Conservation (phyloP, 2,113 vertebrate species). For the Mustela lutreola region DNA sequence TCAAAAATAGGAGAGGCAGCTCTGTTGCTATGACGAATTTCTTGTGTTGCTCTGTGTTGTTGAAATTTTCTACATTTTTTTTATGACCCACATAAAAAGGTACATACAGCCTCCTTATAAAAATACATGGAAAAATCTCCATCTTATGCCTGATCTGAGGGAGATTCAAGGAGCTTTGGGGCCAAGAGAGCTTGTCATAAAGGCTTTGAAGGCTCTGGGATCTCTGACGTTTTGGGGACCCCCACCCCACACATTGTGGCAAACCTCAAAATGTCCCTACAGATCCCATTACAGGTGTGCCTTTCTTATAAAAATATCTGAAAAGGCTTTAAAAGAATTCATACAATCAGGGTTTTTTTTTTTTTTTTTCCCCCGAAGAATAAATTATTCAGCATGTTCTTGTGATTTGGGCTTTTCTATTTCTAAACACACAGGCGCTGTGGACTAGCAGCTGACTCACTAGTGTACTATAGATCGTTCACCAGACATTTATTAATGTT, state of each 20-base stretch:
- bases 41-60: slow-evolving; percentile 70
- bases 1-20: slow-evolving; percentile 70
- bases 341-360: not conserved
- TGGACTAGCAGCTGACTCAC: not conserved
- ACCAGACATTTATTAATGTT: not conserved
- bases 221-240: not conserved
- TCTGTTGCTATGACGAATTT: slow-evolving; percentile 72
- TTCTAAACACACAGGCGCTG: not conserved
- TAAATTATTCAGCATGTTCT: not conserved
- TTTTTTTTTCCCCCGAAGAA: not conserved
- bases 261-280: not conserved
- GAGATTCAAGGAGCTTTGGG: not conserved
- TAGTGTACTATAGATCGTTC: rapidly evolving
- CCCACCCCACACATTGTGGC: too few relatives aligned
- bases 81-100: slow-evolving; percentile 74
- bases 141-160: not conserved
- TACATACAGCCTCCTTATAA: slow-evolving; percentile 53
- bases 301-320: not conserved
- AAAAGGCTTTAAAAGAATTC: not conserved
- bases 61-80: not conserved
- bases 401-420: not conserved
- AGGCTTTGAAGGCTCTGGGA: not conserved
- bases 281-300: not conserved
- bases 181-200: not conserved
- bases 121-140: slow-evolving; percentile 38